Percentiles rank a stretch among this genome's conserved stretches.
These are phyloP conservation scores for Scolopax mira DNA, from an alignment of 2,113 vertebrate genomes.

Conservation along the genomic window DNA sequence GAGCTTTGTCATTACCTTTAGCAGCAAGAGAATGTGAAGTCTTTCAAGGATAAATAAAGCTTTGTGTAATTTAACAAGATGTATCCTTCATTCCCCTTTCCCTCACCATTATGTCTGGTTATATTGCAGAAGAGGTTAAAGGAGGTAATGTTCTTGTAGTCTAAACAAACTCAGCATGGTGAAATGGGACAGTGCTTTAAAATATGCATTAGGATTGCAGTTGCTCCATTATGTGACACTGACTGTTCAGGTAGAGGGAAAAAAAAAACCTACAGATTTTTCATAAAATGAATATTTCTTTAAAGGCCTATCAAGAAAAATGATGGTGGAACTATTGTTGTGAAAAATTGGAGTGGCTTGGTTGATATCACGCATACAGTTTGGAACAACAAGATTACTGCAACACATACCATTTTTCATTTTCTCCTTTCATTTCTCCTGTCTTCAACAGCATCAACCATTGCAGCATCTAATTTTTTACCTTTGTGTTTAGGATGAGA, in stretches of 20 bases:
- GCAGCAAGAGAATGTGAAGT: neutral
- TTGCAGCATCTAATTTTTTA: slow-evolving; percentile 14
- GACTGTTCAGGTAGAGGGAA: slow-evolving; percentile 27
- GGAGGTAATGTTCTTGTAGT: slow-evolving; percentile 37
- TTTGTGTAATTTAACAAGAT: neutral
- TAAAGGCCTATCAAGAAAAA: slow-evolving; percentile 29
- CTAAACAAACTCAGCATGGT: slow-evolving; percentile 10
- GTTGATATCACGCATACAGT: neutral
- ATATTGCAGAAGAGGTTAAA: slow-evolving; percentile 12
- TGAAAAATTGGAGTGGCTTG: slow-evolving; percentile 38
- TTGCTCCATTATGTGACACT: slow-evolving; percentile 39
- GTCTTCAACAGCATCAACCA: neutral
- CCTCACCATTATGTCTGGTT: neutral
- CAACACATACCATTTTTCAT: slow-evolving; percentile 44
- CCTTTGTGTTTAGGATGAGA: neutral
- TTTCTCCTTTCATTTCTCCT: slow-evolving; percentile 19
- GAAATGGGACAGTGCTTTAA: slow-evolving; percentile 44
- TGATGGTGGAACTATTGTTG: neutral
- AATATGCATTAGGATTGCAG: slow-evolving; percentile 51
- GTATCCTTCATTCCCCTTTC: neutral
- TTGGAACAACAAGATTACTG: slow-evolving; percentile 48
- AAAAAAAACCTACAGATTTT: neutral
- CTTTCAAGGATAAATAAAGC: slow-evolving; percentile 19
- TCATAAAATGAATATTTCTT: slow-evolving; percentile 13
- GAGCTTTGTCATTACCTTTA: slow-evolving; percentile 12